Conservation (phyloP, 2,888 invertebrate genomes). For the Epirrhoe alternata region DNA sequence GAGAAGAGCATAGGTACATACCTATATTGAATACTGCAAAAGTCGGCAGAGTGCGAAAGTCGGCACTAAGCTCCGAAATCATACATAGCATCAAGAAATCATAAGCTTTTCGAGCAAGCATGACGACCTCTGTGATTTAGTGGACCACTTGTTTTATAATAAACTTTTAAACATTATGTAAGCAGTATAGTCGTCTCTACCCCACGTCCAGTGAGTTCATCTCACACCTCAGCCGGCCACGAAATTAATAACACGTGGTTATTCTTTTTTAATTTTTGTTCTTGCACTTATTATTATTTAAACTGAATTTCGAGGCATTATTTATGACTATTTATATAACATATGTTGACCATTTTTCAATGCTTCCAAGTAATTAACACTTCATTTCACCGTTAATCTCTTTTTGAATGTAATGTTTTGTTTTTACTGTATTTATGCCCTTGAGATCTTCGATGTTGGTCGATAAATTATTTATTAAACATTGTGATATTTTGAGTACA, state of each 20-base stretch:
- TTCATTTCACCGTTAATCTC: conserved; percentile 81
- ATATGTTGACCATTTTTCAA: conserved; percentile 85
- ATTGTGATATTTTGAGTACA: conserved; percentile 53
- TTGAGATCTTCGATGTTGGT: conserved; percentile 53
- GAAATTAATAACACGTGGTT: conserved; percentile 82
- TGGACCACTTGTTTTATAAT: neutral
- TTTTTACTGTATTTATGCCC: conserved; percentile 63
- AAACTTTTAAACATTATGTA: neutral
- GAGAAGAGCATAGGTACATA: too few species aligned
- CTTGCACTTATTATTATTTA: conserved; percentile 84
- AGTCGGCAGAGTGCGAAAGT: too few species aligned
- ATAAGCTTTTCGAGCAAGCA: too few species aligned
- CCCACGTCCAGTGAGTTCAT: conserved; percentile 60
- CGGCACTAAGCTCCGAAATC: too few species aligned
- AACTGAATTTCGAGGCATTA: conserved; percentile 82
- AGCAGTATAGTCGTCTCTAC: conserved; percentile 52
- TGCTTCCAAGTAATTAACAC: conserved; percentile 84
- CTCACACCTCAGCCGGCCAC: conserved; percentile 81
- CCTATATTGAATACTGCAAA: too few species aligned
- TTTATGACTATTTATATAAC: conserved; percentile 85
- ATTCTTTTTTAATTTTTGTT: conserved; percentile 80
- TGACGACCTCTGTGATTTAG: too few species aligned
- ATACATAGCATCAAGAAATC: too few species aligned
- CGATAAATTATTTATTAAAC: conserved; percentile 60
- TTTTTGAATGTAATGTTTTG: conserved; percentile 69